Conservation (phyloP, 2,113 vertebrate genomes). For the Entomyzon cyanotis region DNA sequence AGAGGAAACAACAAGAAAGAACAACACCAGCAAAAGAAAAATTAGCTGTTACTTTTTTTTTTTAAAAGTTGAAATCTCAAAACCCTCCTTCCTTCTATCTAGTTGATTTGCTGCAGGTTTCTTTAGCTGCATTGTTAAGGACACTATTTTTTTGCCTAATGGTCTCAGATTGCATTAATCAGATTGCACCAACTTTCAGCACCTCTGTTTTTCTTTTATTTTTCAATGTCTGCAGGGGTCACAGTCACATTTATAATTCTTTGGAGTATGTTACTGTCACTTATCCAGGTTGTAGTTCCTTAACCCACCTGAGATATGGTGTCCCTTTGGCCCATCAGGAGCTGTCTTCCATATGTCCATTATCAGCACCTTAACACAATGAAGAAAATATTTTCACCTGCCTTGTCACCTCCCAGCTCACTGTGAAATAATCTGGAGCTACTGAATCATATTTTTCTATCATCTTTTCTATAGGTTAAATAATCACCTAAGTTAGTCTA, state of each 20-base stretch:
- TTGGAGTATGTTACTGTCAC: not conserved
- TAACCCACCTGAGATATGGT: not conserved
- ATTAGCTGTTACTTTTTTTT: not conserved
- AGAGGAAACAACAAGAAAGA: not conserved
- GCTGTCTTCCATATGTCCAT: not conserved
- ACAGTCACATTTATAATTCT: not conserved
- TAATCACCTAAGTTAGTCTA: not conserved
- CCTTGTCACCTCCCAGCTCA: not conserved
- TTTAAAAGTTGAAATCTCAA: not conserved
- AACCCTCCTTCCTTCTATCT: not conserved
- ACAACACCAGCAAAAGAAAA: not conserved
- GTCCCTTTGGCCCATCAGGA: not conserved
- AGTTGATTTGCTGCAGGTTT: not conserved
- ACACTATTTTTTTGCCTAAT: not conserved
- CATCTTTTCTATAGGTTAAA: not conserved
- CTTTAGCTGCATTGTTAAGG: not conserved
- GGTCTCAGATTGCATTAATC: not conserved
- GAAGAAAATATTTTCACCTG: not conserved
- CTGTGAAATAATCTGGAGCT: not conserved
- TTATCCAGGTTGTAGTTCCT: not conserved
- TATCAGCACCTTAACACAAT: not conserved
- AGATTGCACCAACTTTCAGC: not conserved
- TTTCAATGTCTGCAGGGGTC: not conserved
- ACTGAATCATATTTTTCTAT: not conserved
- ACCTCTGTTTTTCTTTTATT: accelerated